Evolutionary conservation across 2,888 invertebrate genomes (phyloP), one percentile per base, ranked within the genome.

Genomic region (Isotomurus palustris): DNA sequence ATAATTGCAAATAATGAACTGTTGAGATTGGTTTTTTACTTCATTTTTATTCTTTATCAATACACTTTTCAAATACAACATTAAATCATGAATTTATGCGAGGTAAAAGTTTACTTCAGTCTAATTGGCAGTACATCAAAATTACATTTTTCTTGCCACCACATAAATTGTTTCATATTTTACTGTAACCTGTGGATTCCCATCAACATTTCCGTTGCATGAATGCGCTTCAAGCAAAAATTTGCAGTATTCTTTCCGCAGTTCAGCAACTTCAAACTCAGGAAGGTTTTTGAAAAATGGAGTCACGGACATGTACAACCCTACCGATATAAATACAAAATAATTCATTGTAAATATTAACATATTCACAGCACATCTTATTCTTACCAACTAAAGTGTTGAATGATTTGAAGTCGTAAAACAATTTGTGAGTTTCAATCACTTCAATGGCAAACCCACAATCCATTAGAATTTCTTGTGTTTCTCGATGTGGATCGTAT

Each of bases 221-320:
- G n/a, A n/a, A n/a, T n/a, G n/a, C n/a, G n/a, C n/a, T n/a, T 43
- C 6, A 6, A 21, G 6, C 6, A 43, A 12, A 22, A 44, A 44
- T 27, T 53, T 44, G 32, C 50, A 36, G 17, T 56, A 51, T 14
- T 58, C 60, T 22, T 22, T n/a, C 35, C 47, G 41, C 1, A 58
- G 19, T 19, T 58, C 48, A 4, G 22, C 47, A 14, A 40, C 48
- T 14, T 61, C 21, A 2, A 56, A 56, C 27, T 44, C 14, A 2
- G 64, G 64, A 38, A 64, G 58, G 6, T 17, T 35, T 8, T 58
- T 51, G 5, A 61, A 28, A 24, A 45, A 64, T 1, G 64, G 64
- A 51, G 53, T 58, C 29, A 64, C 21, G 12, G 64, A 55, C 45
- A 64, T 17, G 32, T 54, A 58, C 12, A 64, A 27, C 19, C 56